Evolutionary conservation across 2,888 invertebrate genomes (phyloP).

Genomic region (Asteroscopus sphinx): DNA sequence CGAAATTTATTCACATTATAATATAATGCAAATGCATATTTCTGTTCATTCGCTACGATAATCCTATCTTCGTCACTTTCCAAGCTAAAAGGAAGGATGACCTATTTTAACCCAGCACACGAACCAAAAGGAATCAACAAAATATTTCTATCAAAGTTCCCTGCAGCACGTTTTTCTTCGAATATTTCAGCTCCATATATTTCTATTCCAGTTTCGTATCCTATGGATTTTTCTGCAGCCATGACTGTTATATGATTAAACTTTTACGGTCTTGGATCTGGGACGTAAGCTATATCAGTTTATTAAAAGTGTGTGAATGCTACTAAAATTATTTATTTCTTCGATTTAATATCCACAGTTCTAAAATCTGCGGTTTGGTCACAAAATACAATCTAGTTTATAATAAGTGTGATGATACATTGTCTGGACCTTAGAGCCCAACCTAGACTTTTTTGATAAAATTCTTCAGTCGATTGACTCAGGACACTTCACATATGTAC

Average conservation of each 20-base stretch:
- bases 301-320: slow-evolving; percentile 36
- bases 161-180: slow-evolving; percentile 28
- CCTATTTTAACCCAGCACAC: neutral
- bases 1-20: neutral
- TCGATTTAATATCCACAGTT: slow-evolving; percentile 18
- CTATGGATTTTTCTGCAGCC: slow-evolving; percentile 39
- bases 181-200: slow-evolving; percentile 28
- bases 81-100: neutral
- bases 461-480: too few relatives aligned
- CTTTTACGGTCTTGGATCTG: slow-evolving; percentile 44
- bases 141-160: slow-evolving; percentile 33
- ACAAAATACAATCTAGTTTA: neutral
- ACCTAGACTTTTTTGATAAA: too few relatives aligned
- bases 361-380: neutral
- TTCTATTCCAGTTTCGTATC: slow-evolving; percentile 39
- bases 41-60: neutral
- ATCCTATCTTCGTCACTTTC: too few relatives aligned
- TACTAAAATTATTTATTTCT: slow-evolving; percentile 13
- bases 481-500: too few relatives aligned
- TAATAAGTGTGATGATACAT: too few relatives aligned
- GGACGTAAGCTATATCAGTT: slow-evolving; percentile 33
- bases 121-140: neutral
- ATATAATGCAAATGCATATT: neutral
- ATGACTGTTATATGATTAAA: slow-evolving; percentile 50
- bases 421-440: too few relatives aligned